Conservation (phyloP, 1,140 invertebrate species). For the Tachypleus tridentatus region DNA sequence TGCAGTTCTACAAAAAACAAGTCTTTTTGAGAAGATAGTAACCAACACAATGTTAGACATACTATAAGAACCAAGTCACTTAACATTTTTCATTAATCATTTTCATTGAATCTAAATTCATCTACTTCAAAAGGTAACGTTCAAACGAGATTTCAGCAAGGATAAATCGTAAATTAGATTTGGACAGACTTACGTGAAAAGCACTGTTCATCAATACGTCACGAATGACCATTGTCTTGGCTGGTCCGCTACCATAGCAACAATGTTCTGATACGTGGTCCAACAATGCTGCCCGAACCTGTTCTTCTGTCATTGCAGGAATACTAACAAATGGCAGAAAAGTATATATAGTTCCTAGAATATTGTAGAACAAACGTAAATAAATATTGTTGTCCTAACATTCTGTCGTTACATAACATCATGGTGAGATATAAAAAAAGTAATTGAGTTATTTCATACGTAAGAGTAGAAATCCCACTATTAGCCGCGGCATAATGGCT, state of each 20-base stretch:
- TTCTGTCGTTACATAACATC: too few relatives aligned
- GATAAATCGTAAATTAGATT: slow-evolving; percentile 30
- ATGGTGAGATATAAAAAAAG: too few relatives aligned
- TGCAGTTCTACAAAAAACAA: slow-evolving; percentile 38
- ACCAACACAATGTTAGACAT: slow-evolving; percentile 40
- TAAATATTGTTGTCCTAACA: too few relatives aligned
- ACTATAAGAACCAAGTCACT: not conserved
- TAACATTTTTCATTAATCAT: not conserved
- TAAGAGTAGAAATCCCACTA: too few relatives aligned
- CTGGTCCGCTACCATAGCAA: slow-evolving; percentile 41
- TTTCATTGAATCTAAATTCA: not conserved
- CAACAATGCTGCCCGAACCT: slow-evolving; percentile 37
- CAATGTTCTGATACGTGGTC: slow-evolving; percentile 38
- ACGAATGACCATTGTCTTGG: slow-evolving; percentile 36
- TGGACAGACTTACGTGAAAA: slow-evolving; percentile 38
- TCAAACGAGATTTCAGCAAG: slow-evolving; percentile 30
- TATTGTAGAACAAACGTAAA: too few relatives aligned
- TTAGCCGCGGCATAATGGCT: too few relatives aligned
- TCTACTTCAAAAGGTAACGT: too few relatives aligned
- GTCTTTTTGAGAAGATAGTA: slow-evolving; percentile 42
- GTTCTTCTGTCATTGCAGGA: slow-evolving; percentile 32
- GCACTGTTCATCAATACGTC: slow-evolving; percentile 38
- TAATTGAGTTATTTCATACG: too few relatives aligned
- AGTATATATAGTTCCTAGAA: too few relatives aligned
- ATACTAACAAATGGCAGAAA: not conserved